Base-by-base conservation (phyloP, 2,797 vertebrate genomes). In the Pantherophis alleghaniensis region DNA sequence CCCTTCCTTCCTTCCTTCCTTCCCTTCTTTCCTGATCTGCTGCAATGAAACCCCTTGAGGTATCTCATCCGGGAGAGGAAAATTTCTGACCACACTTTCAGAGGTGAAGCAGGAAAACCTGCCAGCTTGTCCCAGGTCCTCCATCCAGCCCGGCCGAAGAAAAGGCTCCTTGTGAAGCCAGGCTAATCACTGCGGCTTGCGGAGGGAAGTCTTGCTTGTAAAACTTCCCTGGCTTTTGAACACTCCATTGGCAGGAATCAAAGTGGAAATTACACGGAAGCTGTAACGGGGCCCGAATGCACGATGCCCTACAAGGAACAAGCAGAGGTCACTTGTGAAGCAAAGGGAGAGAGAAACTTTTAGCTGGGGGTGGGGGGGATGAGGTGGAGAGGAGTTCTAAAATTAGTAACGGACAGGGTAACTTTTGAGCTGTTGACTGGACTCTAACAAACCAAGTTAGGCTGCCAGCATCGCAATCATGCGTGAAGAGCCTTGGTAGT, bases 141-240 rank as follows among this genome's bases (percentile, higher is more conserved):
- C 16, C 47, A 9, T 16, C 42, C 55, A 53, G n/a, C 3, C 16
- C 6, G n/a, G 1, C 14, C 16, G 2, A 89, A 93, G 90, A 93
- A 83, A 93, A 56, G 32, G 47, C 16, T 89, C 87, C 89, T 89
- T 93, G 91, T 56, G 83, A 47, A 4, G 6, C 0, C 55, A 83
- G 87, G 57, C 5, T 79, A 63, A 93, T 42, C 13, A 51, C 56
- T 89, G 93, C 0, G 56, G 87, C 87, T 91, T 63, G 57, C 0
- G n/a, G 87, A 91, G 87, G 93, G 88, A 93, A 91, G 47, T 11
- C 56, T 18, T 18, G 93, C 56, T 83, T 55, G 89, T 93, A 86
- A 91, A 93, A 89, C 47, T 13, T 87, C 57, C 22, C 90, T 56
- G 61, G 47, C 10, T 87, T 93, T 91, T 89, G 93, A 93, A 93